Conservation (phyloP, 2,797 vertebrate species). For the Champsocephalus esox region DNA sequence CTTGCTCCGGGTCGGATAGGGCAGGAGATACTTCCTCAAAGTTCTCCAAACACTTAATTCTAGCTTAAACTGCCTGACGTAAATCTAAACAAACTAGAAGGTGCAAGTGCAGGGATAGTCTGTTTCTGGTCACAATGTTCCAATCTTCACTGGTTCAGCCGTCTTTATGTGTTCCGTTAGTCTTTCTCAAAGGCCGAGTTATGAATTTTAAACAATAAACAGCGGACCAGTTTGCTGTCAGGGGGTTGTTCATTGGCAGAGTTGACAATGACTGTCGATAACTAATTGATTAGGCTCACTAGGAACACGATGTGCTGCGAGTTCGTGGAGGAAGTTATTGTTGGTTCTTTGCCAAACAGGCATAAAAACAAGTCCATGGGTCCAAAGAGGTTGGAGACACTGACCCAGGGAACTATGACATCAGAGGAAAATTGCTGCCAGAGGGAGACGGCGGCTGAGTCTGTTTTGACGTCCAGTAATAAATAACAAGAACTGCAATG, state of each 20-base stretch:
- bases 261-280: conserved; percentile 29
- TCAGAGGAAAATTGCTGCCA: not conserved
- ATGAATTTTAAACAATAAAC: conserved; percentile 17
- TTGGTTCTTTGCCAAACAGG: conserved; percentile 6
- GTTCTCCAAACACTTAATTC: conserved; percentile 40
- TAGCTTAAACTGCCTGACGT: conserved; percentile 8
- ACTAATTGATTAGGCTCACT: conserved; percentile 34
- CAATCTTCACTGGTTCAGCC: not conserved
- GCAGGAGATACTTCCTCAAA: conserved; percentile 23
- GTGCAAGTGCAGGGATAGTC: conserved; percentile 2
- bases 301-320: conserved; percentile 1
- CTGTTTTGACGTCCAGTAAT: not conserved
- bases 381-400: not conserved
- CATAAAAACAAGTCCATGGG: conserved; percentile 3
- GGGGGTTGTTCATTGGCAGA: conserved; percentile 6
- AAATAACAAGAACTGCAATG: not conserved
- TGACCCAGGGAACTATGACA: not conserved
- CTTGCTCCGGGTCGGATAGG: conserved; percentile 50
- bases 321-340: conserved; percentile 1
- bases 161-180: not conserved
- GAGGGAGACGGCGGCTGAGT: not conserved
- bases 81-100: conserved; percentile 26
- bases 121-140: conserved; percentile 18
- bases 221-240: conserved; percentile 28
- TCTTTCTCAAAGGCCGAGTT: conserved; percentile 3